These are phyloP conservation scores for Orius insidiosus DNA, from an alignment of 1,140 invertebrate species.

Conservation along the genomic window DNA sequence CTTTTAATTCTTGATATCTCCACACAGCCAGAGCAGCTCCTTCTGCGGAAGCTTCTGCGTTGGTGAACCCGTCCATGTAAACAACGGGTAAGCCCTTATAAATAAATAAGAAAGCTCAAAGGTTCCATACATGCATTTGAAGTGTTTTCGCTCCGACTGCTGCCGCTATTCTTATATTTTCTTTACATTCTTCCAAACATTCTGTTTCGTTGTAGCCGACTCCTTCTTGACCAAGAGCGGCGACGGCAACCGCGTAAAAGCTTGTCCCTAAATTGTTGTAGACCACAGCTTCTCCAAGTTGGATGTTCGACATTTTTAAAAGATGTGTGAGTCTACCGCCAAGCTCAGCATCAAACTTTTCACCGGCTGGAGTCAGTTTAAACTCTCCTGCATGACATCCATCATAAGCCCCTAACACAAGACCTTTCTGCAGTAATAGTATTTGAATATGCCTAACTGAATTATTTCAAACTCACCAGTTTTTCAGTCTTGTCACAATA, in stretches of 20 bases:
- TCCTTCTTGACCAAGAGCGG: conserved; percentile 28
- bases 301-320: conserved; percentile 1
- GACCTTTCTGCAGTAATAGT: conserved; percentile 15
- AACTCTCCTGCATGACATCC: conserved; percentile 11
- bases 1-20: conserved; percentile 50
- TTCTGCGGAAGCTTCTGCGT: conserved; percentile 58
- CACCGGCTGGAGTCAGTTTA: conserved; percentile 8
- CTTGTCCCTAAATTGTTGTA: conserved; percentile 7
- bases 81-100: conserved; percentile 26
- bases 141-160: conserved; percentile 29
- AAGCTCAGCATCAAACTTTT: conserved; percentile 9
- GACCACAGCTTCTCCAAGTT: conserved; percentile 7
- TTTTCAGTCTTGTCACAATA: too few species aligned
- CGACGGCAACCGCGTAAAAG: conserved; percentile 27
- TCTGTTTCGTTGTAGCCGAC: conserved; percentile 26
- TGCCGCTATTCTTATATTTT: conserved; percentile 29
- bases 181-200: conserved; percentile 28
- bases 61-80: conserved; percentile 44
- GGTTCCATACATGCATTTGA: conserved; percentile 21
- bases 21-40: conserved; percentile 42
- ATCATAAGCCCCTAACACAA: conserved; percentile 14
- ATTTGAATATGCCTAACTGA: too few species aligned
- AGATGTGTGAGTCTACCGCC: conserved; percentile 8
- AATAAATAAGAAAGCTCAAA: background rate
- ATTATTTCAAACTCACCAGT: too few species aligned